Percentiles rank a stretch among this genome's conserved stretches.
phyloP scores from a whole-genome alignment of 2,888 invertebrate genomes.

The Sicus ferrugineus region DNA sequence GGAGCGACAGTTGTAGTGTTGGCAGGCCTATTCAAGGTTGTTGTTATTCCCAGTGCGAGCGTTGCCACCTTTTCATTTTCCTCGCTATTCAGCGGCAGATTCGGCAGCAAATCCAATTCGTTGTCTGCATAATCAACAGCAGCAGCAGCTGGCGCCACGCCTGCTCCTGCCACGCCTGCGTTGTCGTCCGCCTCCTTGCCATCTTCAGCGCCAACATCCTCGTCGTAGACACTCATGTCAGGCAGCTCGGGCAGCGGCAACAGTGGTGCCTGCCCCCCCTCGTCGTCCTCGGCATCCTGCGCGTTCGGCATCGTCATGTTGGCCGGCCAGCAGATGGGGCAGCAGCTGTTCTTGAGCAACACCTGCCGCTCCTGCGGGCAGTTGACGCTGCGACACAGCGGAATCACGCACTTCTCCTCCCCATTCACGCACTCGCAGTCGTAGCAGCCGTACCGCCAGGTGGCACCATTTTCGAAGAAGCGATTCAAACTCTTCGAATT shows the following conservation, averaged over 20 bases:
- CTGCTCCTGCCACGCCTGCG: neutral
- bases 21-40: conserved; percentile 21
- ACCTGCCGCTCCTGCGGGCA: conserved; percentile 57
- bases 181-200: conserved; percentile 37
- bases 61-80: conserved; percentile 29
- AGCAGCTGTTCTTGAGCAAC: conserved; percentile 55
- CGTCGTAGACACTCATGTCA: conserved; percentile 34
- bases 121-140: conserved; percentile 28
- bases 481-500: conserved; percentile 53
- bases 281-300: conserved; percentile 42
- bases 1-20: neutral
- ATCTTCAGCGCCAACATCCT: conserved; percentile 36
- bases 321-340: conserved; percentile 62
- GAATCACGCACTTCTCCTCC: conserved; percentile 55
- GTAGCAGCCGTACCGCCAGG: conserved; percentile 60
- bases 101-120: conserved; percentile 30
- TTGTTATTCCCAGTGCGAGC: neutral
- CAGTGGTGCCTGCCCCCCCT: conserved; percentile 36
- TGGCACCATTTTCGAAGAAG: conserved; percentile 58
- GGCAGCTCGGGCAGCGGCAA: conserved; percentile 31
- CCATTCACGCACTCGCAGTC: conserved; percentile 59
- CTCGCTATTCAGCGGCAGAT: conserved; percentile 36
- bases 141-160: conserved; percentile 27
- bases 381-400: conserved; percentile 55
- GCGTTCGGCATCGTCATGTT: conserved; percentile 53